Conservation (phyloP, 2,797 vertebrate species). For the Pteronotus mesoamericanus region DNA sequence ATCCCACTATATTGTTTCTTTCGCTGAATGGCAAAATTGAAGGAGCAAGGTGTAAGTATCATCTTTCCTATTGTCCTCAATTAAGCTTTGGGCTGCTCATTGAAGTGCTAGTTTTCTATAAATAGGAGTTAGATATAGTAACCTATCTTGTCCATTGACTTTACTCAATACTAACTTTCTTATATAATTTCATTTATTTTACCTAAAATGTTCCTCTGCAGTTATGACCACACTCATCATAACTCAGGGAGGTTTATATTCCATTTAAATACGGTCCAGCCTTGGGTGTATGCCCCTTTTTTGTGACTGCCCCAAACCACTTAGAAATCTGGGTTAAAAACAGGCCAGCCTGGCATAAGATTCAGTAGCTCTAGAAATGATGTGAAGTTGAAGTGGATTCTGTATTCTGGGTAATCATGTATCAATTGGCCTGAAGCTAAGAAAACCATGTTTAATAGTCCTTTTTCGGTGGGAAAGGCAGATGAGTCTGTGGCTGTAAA, state of each 20-base stretch:
- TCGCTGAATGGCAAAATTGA: background rate
- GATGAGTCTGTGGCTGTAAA: background rate
- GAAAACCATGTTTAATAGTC: background rate
- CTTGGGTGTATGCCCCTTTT: background rate
- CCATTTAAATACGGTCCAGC: background rate
- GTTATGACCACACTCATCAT: background rate
- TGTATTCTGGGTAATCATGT: background rate
- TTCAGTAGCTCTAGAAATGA: background rate
- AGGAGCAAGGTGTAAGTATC: background rate
- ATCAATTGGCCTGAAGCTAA: background rate
- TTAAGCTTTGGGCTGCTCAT: background rate
- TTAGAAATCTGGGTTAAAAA: background rate
- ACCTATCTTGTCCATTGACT: background rate
- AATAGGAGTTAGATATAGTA: background rate
- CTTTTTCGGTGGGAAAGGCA: background rate
- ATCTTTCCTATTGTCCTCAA: background rate
- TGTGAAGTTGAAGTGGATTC: background rate
- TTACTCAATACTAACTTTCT: background rate
- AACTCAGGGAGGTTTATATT: constrained; percentile 1
- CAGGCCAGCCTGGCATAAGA: background rate
- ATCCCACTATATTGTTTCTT: background rate
- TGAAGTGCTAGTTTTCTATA: background rate
- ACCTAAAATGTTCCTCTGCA: background rate
- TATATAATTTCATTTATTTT: constrained; percentile 10
- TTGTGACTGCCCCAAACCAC: background rate